Base-by-base conservation (phyloP, 2,113 vertebrate genomes). In the Neolamprologus sp. region DNA sequence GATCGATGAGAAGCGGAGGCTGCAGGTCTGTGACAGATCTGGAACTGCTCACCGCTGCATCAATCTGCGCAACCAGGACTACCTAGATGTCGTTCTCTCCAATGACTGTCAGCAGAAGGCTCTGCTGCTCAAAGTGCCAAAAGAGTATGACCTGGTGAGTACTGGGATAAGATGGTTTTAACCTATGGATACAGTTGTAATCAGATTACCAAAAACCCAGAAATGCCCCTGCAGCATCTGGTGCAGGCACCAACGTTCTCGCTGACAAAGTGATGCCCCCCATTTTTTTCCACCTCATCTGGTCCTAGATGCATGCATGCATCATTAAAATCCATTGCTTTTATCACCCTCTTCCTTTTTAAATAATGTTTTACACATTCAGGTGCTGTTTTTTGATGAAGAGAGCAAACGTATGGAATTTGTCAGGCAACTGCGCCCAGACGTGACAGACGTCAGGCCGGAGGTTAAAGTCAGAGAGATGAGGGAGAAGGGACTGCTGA, bases 81-180 rank as follows among this genome's bases (percentile, higher is more conserved):
- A 85, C 16, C 93, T 98, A 28, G 94, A 97, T 9, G 84, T 98
- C 8, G 81, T 97, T 65, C 91, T 98, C 42, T 98, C 99, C 81
- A 97, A 71, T 83, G 97, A 98, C 93, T 89, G 47, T 1, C 94
- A 97, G 4, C 85, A 92, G 47, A 97, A 91, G 55, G 90, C 95
- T 42, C 93, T 99, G 68, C 95, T 99, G 71, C 95, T 99, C 85
- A 98, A 98, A 95, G 97, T 98, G 35, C 98, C 97, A 51, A 99
- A 99, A 90, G 99, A 99, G 82, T 98, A 98, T 0, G 98, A 99
- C 93, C 94, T 99, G 96, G 99, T 99, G 94, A 88, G 96, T 37
- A 14, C 16, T 23, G 9, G 47, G 21, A 71, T 16, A 55, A 11
- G 2, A 13, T 16, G 35, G 17, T 13, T 51, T 78, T 17, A 49